phyloP scores from a whole-genome alignment of 2,888 invertebrate species.

The Mythimna vitellina region DNA sequence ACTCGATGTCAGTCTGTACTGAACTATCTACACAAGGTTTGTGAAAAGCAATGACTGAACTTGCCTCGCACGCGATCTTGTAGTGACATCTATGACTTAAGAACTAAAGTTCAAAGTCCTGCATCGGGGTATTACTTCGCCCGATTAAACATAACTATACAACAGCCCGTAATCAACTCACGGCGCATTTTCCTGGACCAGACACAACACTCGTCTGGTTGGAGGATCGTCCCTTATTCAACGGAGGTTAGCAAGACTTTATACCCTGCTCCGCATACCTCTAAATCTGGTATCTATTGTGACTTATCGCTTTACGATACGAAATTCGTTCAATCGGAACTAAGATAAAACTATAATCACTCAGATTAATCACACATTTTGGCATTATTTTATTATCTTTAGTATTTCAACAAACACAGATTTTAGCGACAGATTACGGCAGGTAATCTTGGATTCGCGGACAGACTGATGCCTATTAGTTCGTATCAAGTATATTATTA shows the following conservation, averaged over 20 bases:
- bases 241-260: no score
- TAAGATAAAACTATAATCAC: conserved; percentile 5
- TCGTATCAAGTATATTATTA: no score
- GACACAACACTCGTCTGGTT: no score
- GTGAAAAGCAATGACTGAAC: background rate
- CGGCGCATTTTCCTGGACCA: no score
- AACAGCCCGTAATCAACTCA: no score
- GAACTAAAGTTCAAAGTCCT: no score
- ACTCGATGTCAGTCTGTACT: background rate
- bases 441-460: conserved; percentile 3
- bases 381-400: background rate
- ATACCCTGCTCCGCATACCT: no score
- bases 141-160: no score
- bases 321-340: background rate
- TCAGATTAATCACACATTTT: background rate
- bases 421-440: conserved; percentile 4
- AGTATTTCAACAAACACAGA: background rate
- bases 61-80: background rate
- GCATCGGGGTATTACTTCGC: no score
- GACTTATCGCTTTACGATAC: background rate
- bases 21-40: background rate
- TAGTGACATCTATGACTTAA: no score
- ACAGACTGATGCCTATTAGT: background rate
- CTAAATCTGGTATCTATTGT: background rate
- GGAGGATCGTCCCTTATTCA: no score